Evolutionary conservation across 1,140 invertebrate species (phyloP), one percentile per base, ranked within the genome.

Genomic region (Panulirus ornatus): DNA sequence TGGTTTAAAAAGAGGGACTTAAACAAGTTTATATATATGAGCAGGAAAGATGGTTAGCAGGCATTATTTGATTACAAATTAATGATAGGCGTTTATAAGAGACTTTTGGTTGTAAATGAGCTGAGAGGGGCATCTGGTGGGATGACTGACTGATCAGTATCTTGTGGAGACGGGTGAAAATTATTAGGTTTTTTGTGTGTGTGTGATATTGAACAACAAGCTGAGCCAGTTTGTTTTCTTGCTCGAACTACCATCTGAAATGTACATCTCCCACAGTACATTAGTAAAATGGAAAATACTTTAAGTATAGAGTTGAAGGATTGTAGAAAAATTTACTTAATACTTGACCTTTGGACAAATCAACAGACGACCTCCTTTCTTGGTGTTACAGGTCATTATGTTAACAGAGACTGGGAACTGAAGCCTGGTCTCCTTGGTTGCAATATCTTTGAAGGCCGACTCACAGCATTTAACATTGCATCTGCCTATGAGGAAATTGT

Each of bases 201-300:
- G n/a, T n/a, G n/a, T n/a, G n/a, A n/a, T n/a, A n/a, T n/a, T n/a
- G n/a, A n/a, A 58, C 81, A 66, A 9, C 16, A 83, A n/a, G 81
- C 81, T 36, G 81, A 83, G 81, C 81, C 81, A 83, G 51, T 34
- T 8, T 83, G 22, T 83, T 63, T 83, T 83, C 54, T 51, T 83
- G 81, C 54, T 34, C n/a, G 47, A 83, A 63, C 81, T 30, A 83
- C 44, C 44, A 83, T 83, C 81, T 14, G 54, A 83, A 66, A 83
- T 83, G 58, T 40, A 63, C 81, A 63, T 83, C 81, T 83, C 81
- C 30, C 58, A 83, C 51, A 83, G 34, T 83, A 38, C 81, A 83
- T 83, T 63, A 63, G 22, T 2, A 83, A 83, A 83, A 83, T 66
- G 81, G 81, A 66, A 66, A 6, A 8, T 58, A 30, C 36, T 19